Evolutionary conservation across 2,113 vertebrate genomes (phyloP).

Genomic region (Euleptes europaea): DNA sequence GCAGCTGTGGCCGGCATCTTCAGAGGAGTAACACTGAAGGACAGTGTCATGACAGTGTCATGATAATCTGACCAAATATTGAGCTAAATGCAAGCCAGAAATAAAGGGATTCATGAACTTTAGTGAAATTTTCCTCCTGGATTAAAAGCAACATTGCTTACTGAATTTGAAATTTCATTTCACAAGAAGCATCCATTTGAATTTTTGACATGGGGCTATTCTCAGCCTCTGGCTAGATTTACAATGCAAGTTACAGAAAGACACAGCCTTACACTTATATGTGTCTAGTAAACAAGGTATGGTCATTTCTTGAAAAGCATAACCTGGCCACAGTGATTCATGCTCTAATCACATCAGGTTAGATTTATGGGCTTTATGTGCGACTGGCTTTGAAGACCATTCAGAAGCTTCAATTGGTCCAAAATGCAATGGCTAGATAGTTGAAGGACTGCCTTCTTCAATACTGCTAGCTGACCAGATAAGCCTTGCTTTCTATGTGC

Average conservation of each 20-base stretch:
- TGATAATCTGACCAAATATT: neutral
- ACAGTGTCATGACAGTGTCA: too few relatives aligned
- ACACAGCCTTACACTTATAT: neutral
- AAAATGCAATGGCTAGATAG: too few relatives aligned
- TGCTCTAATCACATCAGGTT: too few relatives aligned
- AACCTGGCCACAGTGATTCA: too few relatives aligned
- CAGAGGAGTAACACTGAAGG: too few relatives aligned
- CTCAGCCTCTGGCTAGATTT: neutral
- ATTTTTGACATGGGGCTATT: neutral
- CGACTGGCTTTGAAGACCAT: too few relatives aligned
- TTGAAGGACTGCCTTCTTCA: neutral
- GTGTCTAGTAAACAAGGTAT: neutral
- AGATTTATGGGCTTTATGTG: too few relatives aligned
- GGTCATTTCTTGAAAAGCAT: too few relatives aligned
- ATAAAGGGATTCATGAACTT: constrained; percentile 24
- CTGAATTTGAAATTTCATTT: neutral
- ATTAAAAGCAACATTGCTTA: neutral
- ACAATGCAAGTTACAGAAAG: neutral
- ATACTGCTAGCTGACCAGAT: neutral
- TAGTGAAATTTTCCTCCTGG: constrained; percentile 21
- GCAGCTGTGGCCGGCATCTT: too few relatives aligned
- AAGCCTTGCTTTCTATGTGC: neutral
- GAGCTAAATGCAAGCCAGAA: constrained; percentile 21
- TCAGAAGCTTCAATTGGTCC: too few relatives aligned
- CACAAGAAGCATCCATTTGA: neutral